Evolutionary conservation across 1,140 invertebrate species (phyloP).

Genomic region (Drosophila azteca): DNA sequence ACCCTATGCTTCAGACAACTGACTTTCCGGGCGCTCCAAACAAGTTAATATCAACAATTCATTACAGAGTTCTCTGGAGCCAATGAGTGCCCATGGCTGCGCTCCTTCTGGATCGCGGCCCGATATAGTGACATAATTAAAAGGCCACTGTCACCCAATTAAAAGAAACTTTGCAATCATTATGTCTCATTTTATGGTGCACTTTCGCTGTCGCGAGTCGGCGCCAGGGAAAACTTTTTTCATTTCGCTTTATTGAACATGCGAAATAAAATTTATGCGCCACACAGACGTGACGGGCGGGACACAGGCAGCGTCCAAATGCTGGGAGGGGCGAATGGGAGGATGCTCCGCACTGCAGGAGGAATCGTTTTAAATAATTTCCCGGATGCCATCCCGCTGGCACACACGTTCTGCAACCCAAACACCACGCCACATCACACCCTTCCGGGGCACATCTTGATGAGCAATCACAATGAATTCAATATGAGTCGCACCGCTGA

Average conservation of each 20-base stretch:
- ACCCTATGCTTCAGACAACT: too few species aligned
- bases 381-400: slow-evolving; percentile 5
- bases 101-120: slow-evolving; percentile 1
- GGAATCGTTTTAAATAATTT: slow-evolving; percentile 60
- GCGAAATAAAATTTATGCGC: slow-evolving; percentile 66
- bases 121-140: slow-evolving; percentile 41
- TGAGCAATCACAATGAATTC: slow-evolving; percentile 62
- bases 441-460: slow-evolving; percentile 14
- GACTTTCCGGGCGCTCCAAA: too few species aligned
- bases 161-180: slow-evolving; percentile 57
- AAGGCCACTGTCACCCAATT: slow-evolving; percentile 54
- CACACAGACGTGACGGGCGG: slow-evolving; percentile 62
- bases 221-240: slow-evolving; percentile 43
- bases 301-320: not conserved
- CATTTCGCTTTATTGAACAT: slow-evolving; percentile 59
- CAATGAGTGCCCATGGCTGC: slow-evolving; percentile 1
- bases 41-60: too few species aligned
- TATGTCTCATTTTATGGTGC: slow-evolving; percentile 49
- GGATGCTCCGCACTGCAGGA: not conserved
- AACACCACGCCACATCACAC: not conserved
- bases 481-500: slow-evolving; percentile 61
- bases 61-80: not conserved
- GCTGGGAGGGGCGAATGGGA: too few species aligned
- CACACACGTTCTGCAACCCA: slow-evolving; percentile 12
- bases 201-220: slow-evolving; percentile 18